Conservation (phyloP, 53 echinoderm and acorn worm species). For the Holothuria scabra region DNA sequence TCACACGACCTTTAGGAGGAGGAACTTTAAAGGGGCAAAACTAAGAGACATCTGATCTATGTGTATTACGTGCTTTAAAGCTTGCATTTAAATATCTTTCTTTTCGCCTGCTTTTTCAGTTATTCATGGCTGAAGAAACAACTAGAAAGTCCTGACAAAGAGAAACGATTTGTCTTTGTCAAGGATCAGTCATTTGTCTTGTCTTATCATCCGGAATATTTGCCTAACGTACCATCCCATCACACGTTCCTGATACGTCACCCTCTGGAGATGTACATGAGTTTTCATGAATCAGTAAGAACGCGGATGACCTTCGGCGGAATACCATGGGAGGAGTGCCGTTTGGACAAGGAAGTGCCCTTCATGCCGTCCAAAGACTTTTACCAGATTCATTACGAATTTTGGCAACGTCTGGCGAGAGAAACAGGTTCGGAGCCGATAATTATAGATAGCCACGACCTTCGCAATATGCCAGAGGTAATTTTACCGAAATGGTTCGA, state of each 20-base stretch:
- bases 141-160: neutral
- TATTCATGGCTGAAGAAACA: neutral
- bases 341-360: no score
- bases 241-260: neutral
- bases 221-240: neutral
- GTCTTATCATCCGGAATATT: neutral
- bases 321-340: no score
- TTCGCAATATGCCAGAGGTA: neutral
- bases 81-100: no score
- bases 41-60: no score
- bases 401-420: neutral
- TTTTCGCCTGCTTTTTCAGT: neutral
- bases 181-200: constrained; percentile 1
- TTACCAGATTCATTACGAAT: neutral
- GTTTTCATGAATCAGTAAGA: neutral
- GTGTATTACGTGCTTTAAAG: no score
- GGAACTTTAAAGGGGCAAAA: no score
- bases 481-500: neutral
- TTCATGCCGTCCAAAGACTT: neutral
- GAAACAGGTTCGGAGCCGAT: neutral
- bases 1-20: no score
- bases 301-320: no score
- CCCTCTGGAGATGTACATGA: neutral
- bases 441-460: neutral
- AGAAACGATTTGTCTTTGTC: neutral